Conservation (phyloP, 1,140 invertebrate species). For the Diorhabda elongata region DNA sequence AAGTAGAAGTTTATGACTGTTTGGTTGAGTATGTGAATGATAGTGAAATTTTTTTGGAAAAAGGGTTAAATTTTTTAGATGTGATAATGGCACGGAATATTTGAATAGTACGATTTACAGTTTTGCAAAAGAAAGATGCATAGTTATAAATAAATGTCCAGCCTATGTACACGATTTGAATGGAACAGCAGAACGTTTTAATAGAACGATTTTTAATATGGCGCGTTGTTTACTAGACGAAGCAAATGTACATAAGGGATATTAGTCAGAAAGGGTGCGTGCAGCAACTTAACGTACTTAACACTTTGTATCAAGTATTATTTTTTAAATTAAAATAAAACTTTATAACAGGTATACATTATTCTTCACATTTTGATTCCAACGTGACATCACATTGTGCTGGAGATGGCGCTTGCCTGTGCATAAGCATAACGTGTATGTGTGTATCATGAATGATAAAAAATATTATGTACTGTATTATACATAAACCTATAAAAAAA, state of each 20-base stretch:
- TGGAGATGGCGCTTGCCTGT: too few species aligned
- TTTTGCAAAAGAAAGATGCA: conserved; percentile 32
- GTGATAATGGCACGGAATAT: conserved; percentile 43
- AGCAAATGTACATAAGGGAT: neutral
- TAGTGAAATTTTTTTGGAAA: conserved; percentile 36
- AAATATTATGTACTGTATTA: too few species aligned
- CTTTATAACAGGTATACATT: too few species aligned
- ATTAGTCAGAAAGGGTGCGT: neutral
- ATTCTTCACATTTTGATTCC: too few species aligned
- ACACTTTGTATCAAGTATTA: too few species aligned
- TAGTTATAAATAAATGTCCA: conserved; percentile 42
- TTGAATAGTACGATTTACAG: conserved; percentile 14
- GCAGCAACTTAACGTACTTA: too few species aligned
- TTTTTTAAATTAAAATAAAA: too few species aligned
- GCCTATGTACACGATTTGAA: conserved; percentile 31
- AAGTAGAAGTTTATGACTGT: conserved; percentile 36
- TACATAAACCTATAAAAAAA: too few species aligned
- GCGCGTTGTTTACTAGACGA: neutral
- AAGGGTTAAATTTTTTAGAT: conserved; percentile 42
- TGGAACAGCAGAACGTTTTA: neutral
- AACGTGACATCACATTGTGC: too few species aligned
- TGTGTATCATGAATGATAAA: too few species aligned
- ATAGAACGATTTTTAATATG: neutral
- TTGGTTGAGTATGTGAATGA: too few species aligned
- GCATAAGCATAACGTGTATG: too few species aligned